Base-by-base conservation (phyloP, 2,797 vertebrate species). In the Chloroceryle amazona region DNA sequence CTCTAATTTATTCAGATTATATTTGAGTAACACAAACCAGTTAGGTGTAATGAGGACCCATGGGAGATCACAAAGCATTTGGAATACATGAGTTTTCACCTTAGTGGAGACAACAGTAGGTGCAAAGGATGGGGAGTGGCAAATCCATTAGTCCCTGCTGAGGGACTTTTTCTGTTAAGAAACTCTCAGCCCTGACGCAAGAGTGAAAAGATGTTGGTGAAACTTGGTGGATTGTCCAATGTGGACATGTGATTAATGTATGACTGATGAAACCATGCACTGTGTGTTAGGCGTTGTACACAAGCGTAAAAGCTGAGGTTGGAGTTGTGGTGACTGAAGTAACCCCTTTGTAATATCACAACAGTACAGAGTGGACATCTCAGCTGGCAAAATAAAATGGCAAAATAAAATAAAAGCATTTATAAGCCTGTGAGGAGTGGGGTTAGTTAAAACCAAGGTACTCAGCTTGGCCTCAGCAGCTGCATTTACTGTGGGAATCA, bases 21-120 rank as follows among this genome's bases (percentile, higher is more conserved):
- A 90, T 73, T 80, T 67, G 67, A 90, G 42, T 70, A 94, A 95
- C 80, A 94, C 31, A 82, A 95, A 49, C 21, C 65, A 63, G 26
- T 90, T 86, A 95, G 35, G 25, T 83, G 16, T 46, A 95, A 90
- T 33, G 28, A 67, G 75, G 72, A 86, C 39, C 42, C 20, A 52
- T 18, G 33, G 54, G 55, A 90, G 8, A 85, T 3, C 20, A 83
- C 23, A 57, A 83, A 83, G 15, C 11, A 13, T 78, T 54, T 47
- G 51, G 16, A 84, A 4, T 37, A 25, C 61, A 10, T 11, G 31
- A 76, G 20, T 86, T 87, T 91, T 57, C 54, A 72, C 28, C 33
- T 81, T 54, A 62, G 21, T 79, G 61, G 61, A 86, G 14, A 55
- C 4, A 86, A 44, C 6, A 85, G 11, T 25, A 65, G 7, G 22